Base-by-base conservation (phyloP, 2,797 vertebrate species). In the Vireo griseus region DNA sequence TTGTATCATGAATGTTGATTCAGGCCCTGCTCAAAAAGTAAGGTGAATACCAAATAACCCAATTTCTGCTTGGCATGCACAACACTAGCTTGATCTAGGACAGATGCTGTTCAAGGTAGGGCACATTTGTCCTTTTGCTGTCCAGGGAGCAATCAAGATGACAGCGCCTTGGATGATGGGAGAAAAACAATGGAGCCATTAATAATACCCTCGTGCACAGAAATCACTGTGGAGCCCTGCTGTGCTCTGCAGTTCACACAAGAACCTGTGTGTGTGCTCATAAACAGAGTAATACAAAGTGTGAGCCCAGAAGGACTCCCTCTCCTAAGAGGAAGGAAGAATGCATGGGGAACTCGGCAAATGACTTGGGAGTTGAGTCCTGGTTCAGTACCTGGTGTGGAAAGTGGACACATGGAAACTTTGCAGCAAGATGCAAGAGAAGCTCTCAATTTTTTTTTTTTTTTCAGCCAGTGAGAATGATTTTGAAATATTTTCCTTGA, bases 1-100 rank as follows among this genome's bases (percentile, higher is more conserved):
- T 92, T 71, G 33, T 86, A 75, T 71, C 29, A 51, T 5, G 77
- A 87, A 80, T 68, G 35, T 94, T 82, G 92, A 87, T 86, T 91
- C 51, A 72, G 54, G 39, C 29, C 35, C 50, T 66, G 9, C 35
- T 92, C 50, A 88, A 47, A 26, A 79, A 76, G 47, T 11, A 84
- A 88, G 72, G 67, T 10, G 47, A 91, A 77, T 86, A 62, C 57
- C 22, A 61, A 92, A 89, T 51, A 68, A 77, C 52, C 54, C 24
- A 35, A 15, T 68, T 48, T 52, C 84, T 91, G 58, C 78, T 83
- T 57, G 58, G 61, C 61, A 68, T 77, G 72, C 81, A 83, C 33
- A 71, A 29, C 68, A 68, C 2, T 13, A 85, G 44, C 39, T 51
- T 63, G 44, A 79, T 75, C 40, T 72, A 61, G 80, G 81, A 47